Conservation (phyloP, 2,797 vertebrate species). For the Coranthus polyacanthus region DNA sequence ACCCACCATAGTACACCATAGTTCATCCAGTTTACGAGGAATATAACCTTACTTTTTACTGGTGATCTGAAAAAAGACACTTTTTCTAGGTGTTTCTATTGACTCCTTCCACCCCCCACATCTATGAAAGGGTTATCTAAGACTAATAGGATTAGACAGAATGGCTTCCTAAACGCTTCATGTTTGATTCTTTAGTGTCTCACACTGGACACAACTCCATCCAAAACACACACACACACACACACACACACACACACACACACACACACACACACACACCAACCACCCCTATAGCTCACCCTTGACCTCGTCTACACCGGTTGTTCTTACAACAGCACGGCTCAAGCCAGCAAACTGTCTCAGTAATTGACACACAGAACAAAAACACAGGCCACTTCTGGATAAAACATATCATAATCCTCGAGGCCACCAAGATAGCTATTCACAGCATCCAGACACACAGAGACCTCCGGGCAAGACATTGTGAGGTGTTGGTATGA, state of each 20-base stretch:
- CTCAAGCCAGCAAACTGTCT: conserved; percentile 52
- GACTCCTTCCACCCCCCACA: conserved; percentile 42
- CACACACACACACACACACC: conserved; percentile 44
- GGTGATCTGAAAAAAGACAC: background rate
- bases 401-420: conserved; percentile 81
- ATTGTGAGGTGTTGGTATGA: conserved; percentile 79
- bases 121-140: conserved; percentile 57
- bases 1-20: too few species aligned
- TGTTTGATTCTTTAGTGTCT: conserved; percentile 62
- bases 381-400: conserved; percentile 63
- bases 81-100: conserved; percentile 29
- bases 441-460: conserved; percentile 72
- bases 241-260: conserved; percentile 21
- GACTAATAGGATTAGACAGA: conserved; percentile 82
- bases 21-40: background rate
- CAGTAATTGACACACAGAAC: conserved; percentile 59
- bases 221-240: conserved; percentile 38
- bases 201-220: conserved; percentile 41
- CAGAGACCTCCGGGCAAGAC: conserved; percentile 80
- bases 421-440: conserved; percentile 81
- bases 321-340: conserved; percentile 46
- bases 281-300: conserved; percentile 42
- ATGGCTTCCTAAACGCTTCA: conserved; percentile 64
- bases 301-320: conserved; percentile 48
- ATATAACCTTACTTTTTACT: too few species aligned